Evolutionary conservation across 1,140 invertebrate genomes (phyloP), one percentile per base, ranked within the genome.

Genomic region (Elysia chlorotica): DNA sequence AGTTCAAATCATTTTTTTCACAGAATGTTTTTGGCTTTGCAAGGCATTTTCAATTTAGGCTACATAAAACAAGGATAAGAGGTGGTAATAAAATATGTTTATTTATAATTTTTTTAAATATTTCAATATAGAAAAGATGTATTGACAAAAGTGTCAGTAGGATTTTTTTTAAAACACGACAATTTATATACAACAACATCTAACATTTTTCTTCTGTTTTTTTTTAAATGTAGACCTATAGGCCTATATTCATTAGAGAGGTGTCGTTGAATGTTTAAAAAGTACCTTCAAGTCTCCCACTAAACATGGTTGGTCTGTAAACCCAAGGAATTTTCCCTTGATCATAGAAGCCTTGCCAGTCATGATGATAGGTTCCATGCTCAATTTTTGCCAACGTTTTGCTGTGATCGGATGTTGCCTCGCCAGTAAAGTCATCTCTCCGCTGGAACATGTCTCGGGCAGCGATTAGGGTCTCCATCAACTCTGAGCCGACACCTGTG

Each of bases 271-370:
- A 48, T 14, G 10, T 14, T 10, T 48, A n/a, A 48, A 48, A n/a
- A 48, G 4, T 65, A 65, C 63, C 63, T 65, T 65, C 63, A 21
- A 65, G 35, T 2, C 35, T 25, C 48, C 63, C 63, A 41, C 21
- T 23, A 35, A 65, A 41, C 63, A 65, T 65, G 23, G 17, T 5
- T 21, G 63, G 35, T n/a, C n/a, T 41, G 2, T 41, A 25, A 1
- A 30, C 2, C 35, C 35, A 41, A 5, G 36, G 37, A 2, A 38
- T 31, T 25, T 65, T 65, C 2, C 63, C 63, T 28, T 65, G 21
- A 28, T n/a, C 3, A 30, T 65, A 19, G 2, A 65, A 35, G 21
- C 21, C 25, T 41, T 37, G 35, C 63, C 63, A 65, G 63, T 65
- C 63, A 41, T 65, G 63, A 10, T n/a, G 23, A 38, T 38, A 41